These are phyloP conservation scores for Molanna angustata DNA, from an alignment of 2,888 invertebrate genomes.

Conservation along the genomic window DNA sequence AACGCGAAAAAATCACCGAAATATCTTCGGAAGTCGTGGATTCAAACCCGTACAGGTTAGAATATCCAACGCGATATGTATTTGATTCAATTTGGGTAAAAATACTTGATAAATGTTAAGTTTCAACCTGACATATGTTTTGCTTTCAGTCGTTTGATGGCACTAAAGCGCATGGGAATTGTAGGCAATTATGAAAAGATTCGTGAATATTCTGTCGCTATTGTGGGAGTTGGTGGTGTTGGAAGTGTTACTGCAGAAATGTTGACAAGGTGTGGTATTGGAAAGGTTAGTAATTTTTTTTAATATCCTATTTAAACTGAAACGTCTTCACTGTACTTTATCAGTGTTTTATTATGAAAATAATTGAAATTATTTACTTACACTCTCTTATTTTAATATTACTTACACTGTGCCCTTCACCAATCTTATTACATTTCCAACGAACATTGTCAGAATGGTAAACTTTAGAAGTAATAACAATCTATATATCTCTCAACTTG, in stretches of 20 bases:
- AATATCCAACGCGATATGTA: background rate
- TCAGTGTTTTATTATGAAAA: too few species aligned
- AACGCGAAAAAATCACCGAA: constrained; percentile 74
- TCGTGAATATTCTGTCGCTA: constrained; percentile 81
- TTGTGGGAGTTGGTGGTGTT: constrained; percentile 99
- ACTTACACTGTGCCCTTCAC: too few species aligned
- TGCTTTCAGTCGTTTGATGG: constrained; percentile 88
- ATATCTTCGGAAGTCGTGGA: constrained; percentile 98
- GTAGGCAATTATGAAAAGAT: constrained; percentile 96
- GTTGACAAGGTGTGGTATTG: constrained; percentile 97
- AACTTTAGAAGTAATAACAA: too few species aligned
- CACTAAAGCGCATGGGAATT: constrained; percentile 97
- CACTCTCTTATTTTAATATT: too few species aligned
- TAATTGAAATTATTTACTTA: too few species aligned
- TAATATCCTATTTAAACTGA: too few species aligned
- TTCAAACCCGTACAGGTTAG: constrained; percentile 94
- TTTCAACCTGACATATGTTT: constrained; percentile 1
- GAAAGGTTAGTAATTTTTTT: constrained; percentile 62
- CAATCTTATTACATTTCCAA: too few species aligned
- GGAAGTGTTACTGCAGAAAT: constrained; percentile 99
- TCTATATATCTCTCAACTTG: too few species aligned
- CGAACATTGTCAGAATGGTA: too few species aligned
- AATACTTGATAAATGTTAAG: constrained; percentile 3
- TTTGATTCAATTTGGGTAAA: background rate
- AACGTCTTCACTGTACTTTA: too few species aligned